Evolutionary conservation across 2,797 vertebrate species (phyloP), one percentile per base, ranked within the genome.

Genomic region (Enteromius mattozi): DNA sequence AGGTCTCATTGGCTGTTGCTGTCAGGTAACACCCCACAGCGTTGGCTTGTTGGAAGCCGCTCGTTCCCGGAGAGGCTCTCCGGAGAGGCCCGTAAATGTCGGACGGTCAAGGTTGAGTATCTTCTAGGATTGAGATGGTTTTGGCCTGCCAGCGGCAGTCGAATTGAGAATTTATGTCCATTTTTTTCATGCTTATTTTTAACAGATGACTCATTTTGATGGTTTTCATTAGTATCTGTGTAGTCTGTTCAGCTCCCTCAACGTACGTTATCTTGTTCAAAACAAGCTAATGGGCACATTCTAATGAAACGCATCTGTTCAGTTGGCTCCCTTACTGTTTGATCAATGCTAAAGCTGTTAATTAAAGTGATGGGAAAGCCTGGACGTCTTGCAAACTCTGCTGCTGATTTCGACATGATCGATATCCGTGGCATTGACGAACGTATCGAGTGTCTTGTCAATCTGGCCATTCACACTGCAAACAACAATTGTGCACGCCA

Each of bases 311-410:
- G 16, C 78, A 69, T 87, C 83, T 82, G 81, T 83, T 72, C 45
- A 37, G 4, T 51, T 72, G 35, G 33, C 47, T 86, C 49, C 70
- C 35, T 70, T 49, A 30, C 66, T 37, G 78, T 78, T 82, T 63
- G 80, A 84, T 87, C 87, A 85, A 74, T 84, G 77, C 56, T 75
- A 71, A 80, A 74, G 63, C 78, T 83, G 76, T 87, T 88, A 87
- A 89, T 87, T 85, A 88, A 83, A 63, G 81, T 80, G 80, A 80
- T 83, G 65, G 59, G 49, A 80, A 78, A 33, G 65, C 47, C 30
- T 59, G 42, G 27, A 63, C 45, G 33, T 49, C 68, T 35, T 30
- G 27, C 16, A 4, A 59, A 17, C 81, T 76, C 49, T 30, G 40
- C 19, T 69, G 77, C 61, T 63, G 81, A 75, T 74, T 72, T 49